These are phyloP conservation scores for Hassar affinis DNA, from an alignment of 2,113 vertebrate species.

Conservation along the genomic window DNA sequence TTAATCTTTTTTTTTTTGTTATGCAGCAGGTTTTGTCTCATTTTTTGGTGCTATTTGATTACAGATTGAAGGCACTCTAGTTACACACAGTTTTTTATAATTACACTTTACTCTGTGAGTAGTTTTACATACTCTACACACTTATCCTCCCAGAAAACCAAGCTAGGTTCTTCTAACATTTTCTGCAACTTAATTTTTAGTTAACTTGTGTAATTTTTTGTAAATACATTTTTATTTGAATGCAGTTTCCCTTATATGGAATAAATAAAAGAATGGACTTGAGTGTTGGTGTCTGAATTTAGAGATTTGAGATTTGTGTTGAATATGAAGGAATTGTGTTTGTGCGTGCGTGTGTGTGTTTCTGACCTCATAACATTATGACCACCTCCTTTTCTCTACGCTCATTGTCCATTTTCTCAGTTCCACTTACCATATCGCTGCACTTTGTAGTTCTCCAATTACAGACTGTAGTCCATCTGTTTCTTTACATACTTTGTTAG, in stretches of 20 bases:
- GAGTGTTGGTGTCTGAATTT: not conserved
- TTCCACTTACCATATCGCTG: too few species aligned
- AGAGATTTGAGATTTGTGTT: not conserved
- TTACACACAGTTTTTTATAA: not conserved
- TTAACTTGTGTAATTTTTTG: not conserved
- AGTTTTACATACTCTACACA: not conserved
- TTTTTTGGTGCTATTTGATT: not conserved
- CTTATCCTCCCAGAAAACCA: not conserved
- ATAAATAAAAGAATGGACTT: not conserved
- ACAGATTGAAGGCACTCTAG: not conserved
- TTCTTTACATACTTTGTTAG: too few species aligned
- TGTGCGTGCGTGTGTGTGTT: not conserved
- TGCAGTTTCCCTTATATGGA: not conserved
- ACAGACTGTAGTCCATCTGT: too few species aligned
- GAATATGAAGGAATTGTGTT: not conserved
- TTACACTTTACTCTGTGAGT: not conserved
- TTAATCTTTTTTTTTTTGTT: not conserved
- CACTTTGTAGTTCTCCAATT: too few species aligned
- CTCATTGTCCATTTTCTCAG: too few species aligned
- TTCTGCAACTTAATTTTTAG: not conserved
- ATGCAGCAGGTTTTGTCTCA: not conserved
- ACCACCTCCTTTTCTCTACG: too few species aligned
- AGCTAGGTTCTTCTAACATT: not conserved
- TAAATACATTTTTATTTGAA: not conserved
- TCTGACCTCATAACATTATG: not conserved